Base-by-base conservation (phyloP, 2,888 invertebrate species). In the Caenorhabditis zanzibari region DNA sequence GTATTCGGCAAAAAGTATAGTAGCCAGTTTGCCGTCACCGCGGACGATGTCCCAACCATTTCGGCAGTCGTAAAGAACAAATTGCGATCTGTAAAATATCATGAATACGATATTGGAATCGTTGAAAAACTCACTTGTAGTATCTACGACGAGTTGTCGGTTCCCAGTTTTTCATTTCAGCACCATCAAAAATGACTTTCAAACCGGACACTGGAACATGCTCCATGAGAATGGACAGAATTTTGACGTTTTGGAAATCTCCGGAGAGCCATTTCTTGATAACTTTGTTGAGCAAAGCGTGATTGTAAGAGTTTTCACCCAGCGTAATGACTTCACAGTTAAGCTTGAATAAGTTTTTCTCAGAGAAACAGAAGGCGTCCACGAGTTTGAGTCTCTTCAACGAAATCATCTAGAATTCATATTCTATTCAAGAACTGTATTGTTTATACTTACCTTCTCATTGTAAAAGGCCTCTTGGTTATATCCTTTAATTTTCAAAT, bases 181-280 rank as follows among this genome's bases (percentile, higher is more conserved):
- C 12, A 19, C 28, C 52, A 1, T 19, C 7, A n/a, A 66, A 32
- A n/a, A 52, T 26, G 2, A 2, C 12, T 10, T 28, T 1, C 12
- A 28, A 12, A 2, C 10, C 35, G 7, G 9, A 28, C 2, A 22
- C 19, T 2, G 22, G 2, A 22, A 32, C 4, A 14, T 32, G 5
- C n/a, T 10, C 52, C 66, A 19, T 35, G n/a, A 14, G 10, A 14
- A 66, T 28, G 3, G 32, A 9, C 4, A 66, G 19, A 6, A 10
- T 6, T 22, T 22, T 19, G 5, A 66, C 12, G 2, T 52, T 49
- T 12, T 66, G 52, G 2, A 52, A 12, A 6, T 35, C 22, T 19
- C 28, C n/a, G n/a, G 24, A 5, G 7, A n/a, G 10, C 66, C 66
- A 66, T n/a, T 19, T 26, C 4, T 66, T 52, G 35, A 66, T 52